phyloP scores from a whole-genome alignment of 1,140 invertebrate genomes.

The Lordiphosa clarofinis region DNA sequence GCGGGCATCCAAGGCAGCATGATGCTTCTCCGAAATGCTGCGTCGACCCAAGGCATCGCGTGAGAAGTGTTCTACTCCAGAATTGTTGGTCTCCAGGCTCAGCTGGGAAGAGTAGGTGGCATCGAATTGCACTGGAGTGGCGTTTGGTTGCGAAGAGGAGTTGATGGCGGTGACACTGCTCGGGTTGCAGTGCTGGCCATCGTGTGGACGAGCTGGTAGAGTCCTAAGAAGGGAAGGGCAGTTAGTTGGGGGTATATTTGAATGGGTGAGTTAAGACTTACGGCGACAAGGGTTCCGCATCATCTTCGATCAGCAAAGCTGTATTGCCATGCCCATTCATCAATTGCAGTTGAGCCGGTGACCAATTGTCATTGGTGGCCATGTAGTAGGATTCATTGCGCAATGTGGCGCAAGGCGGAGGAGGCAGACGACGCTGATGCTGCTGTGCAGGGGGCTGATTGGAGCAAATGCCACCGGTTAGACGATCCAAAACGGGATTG shows the following conservation, averaged over 20 bases:
- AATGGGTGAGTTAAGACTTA: constrained; percentile 21
- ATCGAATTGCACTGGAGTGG: constrained; percentile 78
- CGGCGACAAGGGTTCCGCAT: constrained; percentile 78
- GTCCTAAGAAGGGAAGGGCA: constrained; percentile 29
- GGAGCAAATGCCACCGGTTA: constrained; percentile 85
- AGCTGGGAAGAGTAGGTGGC: constrained; percentile 89
- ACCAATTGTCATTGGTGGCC: constrained; percentile 82
- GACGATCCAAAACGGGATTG: constrained; percentile 91
- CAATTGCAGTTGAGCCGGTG: constrained; percentile 64
- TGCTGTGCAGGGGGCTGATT: constrained; percentile 46
- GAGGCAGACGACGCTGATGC: constrained; percentile 40
- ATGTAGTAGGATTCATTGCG: constrained; percentile 94
- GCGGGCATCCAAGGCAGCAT: constrained; percentile 96
- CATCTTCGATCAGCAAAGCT: constrained; percentile 87
- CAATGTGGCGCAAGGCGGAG: constrained; percentile 68
- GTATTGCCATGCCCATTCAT: constrained; percentile 65
- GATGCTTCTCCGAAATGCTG: constrained; percentile 98
- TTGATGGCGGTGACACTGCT: constrained; percentile 56
- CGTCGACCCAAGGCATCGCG: constrained; percentile 96
- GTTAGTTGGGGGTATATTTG: background rate
- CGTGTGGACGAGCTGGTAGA: constrained; percentile 64
- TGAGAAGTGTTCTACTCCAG: constrained; percentile 85
- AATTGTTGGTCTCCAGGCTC: constrained; percentile 86
- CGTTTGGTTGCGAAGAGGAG: constrained; percentile 30
- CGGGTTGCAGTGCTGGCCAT: constrained; percentile 63